These are phyloP conservation scores for Drosophila malerkotliana DNA, from an alignment of 1,140 invertebrate species.

Conservation along the genomic window DNA sequence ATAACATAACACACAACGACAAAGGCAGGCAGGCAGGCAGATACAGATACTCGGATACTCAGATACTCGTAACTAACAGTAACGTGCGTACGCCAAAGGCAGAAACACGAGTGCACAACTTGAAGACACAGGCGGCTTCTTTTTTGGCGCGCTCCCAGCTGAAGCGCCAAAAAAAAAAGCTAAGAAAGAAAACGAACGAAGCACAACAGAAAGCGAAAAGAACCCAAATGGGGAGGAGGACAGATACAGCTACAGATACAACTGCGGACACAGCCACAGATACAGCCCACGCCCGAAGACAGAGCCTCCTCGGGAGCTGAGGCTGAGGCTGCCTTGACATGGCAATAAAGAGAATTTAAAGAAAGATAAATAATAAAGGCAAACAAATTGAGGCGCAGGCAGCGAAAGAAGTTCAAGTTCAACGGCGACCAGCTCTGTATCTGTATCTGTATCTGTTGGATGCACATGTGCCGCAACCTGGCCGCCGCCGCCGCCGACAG, in stretches of 20 bases:
- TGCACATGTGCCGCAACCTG: constrained; percentile 75
- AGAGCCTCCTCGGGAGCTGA: constrained; percentile 3
- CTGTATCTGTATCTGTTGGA: constrained; percentile 48
- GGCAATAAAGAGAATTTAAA: constrained; percentile 78
- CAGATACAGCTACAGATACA: neutral
- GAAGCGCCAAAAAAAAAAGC: constrained; percentile 67
- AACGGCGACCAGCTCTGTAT: constrained; percentile 54
- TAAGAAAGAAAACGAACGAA: constrained; percentile 16
- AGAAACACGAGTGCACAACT: constrained; percentile 29
- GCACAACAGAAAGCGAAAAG: constrained; percentile 50
- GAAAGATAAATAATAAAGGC: constrained; percentile 72
- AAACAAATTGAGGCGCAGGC: constrained; percentile 60
- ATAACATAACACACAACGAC: constrained; percentile 20
- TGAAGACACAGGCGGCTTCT: constrained; percentile 38
- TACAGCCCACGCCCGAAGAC: constrained; percentile 6
- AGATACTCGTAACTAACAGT: constrained; percentile 72
- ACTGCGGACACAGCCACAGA: constrained; percentile 9
- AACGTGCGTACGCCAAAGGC: constrained; percentile 72
- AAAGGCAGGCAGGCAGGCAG: constrained; percentile 16
- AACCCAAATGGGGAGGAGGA: constrained; percentile 2
- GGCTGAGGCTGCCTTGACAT: constrained; percentile 59
- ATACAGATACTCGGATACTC: constrained; percentile 34
- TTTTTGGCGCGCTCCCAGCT: constrained; percentile 74
- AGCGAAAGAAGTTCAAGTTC: constrained; percentile 77
- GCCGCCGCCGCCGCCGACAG: constrained; percentile 37